Evolutionary conservation across 2,797 vertebrate species (phyloP).

Genomic region (Schizothorax lantsangensis): DNA sequence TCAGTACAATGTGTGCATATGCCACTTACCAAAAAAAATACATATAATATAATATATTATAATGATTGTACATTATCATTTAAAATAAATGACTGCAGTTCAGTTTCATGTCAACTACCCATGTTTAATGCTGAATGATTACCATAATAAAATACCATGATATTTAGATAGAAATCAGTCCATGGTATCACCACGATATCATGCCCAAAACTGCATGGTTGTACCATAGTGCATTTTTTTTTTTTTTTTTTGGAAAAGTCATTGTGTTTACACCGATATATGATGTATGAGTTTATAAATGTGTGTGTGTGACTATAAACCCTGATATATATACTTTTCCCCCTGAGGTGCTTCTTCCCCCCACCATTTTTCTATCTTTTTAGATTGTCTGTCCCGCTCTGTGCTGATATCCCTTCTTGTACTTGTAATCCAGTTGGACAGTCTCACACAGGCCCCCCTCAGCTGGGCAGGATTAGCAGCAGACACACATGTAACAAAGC

Average conservation of each 20-base stretch:
- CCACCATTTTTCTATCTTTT: neutral
- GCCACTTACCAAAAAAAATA: neutral
- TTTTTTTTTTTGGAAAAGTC: no score
- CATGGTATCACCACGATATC: no score
- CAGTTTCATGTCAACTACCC: no score
- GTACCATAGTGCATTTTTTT: no score
- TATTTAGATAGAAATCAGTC: no score
- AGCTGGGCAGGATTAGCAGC: neutral
- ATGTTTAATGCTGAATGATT: no score
- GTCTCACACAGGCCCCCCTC: neutral
- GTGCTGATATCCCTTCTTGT: neutral
- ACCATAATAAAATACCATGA: no score
- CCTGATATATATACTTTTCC: conserved; percentile 26
- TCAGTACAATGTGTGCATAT: neutral
- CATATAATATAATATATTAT: no score
- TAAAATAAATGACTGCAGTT: no score
- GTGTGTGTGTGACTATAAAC: conserved; percentile 17
- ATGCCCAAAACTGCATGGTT: no score
- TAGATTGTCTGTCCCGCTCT: neutral
- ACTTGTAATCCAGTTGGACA: conserved; percentile 15
- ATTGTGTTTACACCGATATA: neutral
- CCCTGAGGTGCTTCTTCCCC: neutral
- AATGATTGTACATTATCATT: no score
- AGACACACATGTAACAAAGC: neutral
- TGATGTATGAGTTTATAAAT: neutral